Conservation (phyloP, 2,113 vertebrate species). For the cat (Felis catus) region DNA sequence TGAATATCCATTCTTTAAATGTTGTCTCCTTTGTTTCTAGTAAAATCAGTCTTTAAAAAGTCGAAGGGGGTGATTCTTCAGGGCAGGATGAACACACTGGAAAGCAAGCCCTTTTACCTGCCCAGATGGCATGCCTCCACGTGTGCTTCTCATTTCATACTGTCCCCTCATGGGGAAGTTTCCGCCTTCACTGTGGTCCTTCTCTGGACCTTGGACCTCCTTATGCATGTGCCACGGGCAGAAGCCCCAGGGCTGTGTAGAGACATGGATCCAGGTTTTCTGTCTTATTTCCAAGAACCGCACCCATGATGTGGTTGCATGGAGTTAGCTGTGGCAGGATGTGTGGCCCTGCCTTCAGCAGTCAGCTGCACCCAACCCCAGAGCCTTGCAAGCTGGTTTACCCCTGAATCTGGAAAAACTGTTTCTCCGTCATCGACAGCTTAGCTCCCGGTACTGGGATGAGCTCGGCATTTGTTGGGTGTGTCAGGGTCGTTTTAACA, state of each 20-base stretch:
- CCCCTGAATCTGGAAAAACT: neutral
- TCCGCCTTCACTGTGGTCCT: neutral
- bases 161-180: too few relatives aligned
- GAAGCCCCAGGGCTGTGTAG: neutral
- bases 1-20: neutral
- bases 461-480: neutral
- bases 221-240: neutral
- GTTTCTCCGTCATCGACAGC: neutral
- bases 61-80: neutral
- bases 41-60: conserved; percentile 17
- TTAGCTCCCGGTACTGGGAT: neutral
- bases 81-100: neutral
- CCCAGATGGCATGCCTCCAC: neutral
- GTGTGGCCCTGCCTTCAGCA: neutral
- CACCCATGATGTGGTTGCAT: neutral
- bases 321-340: neutral
- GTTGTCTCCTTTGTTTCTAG: neutral
- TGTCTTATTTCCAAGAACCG: neutral
- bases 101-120: neutral
- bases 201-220: neutral
- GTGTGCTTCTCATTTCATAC: neutral
- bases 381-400: neutral
- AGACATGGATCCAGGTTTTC: neutral
- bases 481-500: neutral
- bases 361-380: neutral